phyloP scores from a whole-genome alignment of 2,113 vertebrate genomes.

The Ptyas mucosa region DNA sequence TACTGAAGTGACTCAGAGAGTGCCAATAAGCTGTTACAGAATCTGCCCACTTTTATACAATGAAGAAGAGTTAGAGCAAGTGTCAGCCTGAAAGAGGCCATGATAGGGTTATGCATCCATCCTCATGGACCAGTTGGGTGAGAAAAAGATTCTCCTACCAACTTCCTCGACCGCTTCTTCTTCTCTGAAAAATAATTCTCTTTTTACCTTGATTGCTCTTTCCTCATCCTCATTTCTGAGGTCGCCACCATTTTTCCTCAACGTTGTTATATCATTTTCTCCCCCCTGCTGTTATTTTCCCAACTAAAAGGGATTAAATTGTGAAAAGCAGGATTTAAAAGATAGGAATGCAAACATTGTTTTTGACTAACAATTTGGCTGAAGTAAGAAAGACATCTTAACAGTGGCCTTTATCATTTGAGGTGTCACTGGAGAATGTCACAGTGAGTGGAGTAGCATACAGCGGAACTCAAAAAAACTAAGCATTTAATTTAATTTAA shows the following conservation, averaged over 20 bases:
- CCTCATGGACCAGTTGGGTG: fast-evolving
- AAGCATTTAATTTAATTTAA: no score
- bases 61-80: slow-evolving; percentile 39
- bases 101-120: background rate
- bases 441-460: background rate
- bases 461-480: background rate
- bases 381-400: background rate
- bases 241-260: background rate
- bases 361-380: background rate
- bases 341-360: background rate
- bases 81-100: fast-evolving
- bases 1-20: slow-evolving; percentile 38
- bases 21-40: slow-evolving; percentile 50
- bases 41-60: slow-evolving; percentile 52
- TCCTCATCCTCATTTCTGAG: background rate
- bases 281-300: background rate
- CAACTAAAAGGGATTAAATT: background rate
- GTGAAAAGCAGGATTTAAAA: background rate
- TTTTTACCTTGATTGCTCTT: no score
- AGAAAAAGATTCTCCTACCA: slow-evolving; percentile 36
- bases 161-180: slow-evolving; percentile 5
- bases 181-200: background rate
- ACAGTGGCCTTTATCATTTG: background rate
- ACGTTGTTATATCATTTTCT: background rate
- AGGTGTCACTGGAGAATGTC: background rate